Conservation (phyloP, 1,140 invertebrate species). For the Araneus ventricosus region DNA sequence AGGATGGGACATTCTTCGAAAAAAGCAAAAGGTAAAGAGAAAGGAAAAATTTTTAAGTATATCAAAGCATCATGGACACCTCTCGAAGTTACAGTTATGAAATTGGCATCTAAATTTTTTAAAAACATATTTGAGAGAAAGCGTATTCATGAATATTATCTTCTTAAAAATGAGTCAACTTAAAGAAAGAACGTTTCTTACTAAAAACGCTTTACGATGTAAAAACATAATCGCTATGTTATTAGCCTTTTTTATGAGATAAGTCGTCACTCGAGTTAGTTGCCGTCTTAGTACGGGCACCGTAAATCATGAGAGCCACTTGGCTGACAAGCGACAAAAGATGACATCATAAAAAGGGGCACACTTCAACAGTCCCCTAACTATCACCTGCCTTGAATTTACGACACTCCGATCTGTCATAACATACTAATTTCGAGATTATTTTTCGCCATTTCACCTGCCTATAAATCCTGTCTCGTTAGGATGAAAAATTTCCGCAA, state of each 20-base stretch:
- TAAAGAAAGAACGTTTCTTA: no score
- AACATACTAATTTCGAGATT: not conserved
- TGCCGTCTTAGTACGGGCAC: not conserved
- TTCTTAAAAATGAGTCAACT: no score
- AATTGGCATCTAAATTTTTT: no score
- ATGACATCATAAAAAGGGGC: not conserved
- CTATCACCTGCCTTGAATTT: conserved; percentile 6
- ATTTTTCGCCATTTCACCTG: not conserved
- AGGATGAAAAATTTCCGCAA: not conserved
- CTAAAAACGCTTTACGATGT: no score
- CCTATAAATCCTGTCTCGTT: not conserved
- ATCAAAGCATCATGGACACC: no score
- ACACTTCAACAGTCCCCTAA: not conserved
- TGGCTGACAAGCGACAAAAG: not conserved
- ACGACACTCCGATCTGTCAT: conserved; percentile 1
- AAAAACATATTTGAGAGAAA: no score
- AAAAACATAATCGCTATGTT: no score
- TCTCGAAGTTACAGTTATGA: no score
- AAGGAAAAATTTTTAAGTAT: no score
- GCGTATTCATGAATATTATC: no score
- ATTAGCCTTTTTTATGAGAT: not conserved
- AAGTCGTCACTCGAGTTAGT: not conserved
- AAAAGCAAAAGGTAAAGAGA: no score
- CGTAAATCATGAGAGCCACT: not conserved
- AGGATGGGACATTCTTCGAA: no score